These are phyloP conservation scores for Eledona agricola DNA, from an alignment of 2,888 invertebrate species.

Conservation along the genomic window DNA sequence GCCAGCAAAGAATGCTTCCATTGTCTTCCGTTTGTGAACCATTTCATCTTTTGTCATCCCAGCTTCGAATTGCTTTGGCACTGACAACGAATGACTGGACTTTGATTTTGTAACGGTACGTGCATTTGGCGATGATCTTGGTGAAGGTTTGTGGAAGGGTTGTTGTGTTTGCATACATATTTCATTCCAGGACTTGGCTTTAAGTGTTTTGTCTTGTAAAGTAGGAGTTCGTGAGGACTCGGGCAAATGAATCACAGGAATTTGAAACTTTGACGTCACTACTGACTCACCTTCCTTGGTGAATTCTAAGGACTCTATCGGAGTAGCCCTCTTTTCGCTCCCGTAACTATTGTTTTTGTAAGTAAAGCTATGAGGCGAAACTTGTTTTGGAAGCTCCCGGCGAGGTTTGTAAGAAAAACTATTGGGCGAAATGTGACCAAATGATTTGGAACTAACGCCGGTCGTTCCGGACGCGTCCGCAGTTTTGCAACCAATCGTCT, in stretches of 20 bases:
- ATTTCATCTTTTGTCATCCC: conserved; percentile 73
- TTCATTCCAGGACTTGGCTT: conserved; percentile 85
- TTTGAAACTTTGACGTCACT: conserved; percentile 61
- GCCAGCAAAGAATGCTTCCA: conserved; percentile 75
- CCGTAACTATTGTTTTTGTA: conserved; percentile 40
- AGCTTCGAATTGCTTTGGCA: conserved; percentile 85
- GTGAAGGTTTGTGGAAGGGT: conserved; percentile 53
- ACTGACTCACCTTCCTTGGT: conserved; percentile 60
- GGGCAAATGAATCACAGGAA: conserved; percentile 55
- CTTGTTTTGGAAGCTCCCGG: too few relatives aligned
- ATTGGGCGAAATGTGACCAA: conserved; percentile 17
- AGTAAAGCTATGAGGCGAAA: conserved; percentile 39
- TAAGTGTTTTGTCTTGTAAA: conserved; percentile 64
- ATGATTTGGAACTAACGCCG: too few relatives aligned
- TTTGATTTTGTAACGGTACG: conserved; percentile 68
- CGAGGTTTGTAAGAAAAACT: conserved; percentile 33
- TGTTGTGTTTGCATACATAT: conserved; percentile 63
- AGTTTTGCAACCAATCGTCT: too few relatives aligned
- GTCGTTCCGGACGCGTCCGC: too few relatives aligned
- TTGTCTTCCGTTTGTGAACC: conserved; percentile 74
- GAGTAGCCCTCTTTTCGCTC: conserved; percentile 19
- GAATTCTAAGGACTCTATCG: conserved; percentile 53
- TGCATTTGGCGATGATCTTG: conserved; percentile 62
- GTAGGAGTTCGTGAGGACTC: conserved; percentile 46
- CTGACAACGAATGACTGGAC: conserved; percentile 76